Conservation (phyloP, 2,888 invertebrate genomes). For the Psylliodes chrysocephalus region DNA sequence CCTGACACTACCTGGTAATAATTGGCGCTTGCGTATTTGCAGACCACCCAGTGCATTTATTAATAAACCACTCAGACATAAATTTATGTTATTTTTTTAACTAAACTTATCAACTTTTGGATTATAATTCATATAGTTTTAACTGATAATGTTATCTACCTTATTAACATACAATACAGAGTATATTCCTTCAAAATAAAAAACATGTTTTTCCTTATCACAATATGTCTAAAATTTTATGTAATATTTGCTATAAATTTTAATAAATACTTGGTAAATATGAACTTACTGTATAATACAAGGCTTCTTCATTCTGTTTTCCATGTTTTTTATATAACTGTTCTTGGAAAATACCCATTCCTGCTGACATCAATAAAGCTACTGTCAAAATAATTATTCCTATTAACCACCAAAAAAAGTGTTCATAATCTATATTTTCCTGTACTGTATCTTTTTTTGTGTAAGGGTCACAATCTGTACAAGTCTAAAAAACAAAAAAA, state of each 20-base stretch:
- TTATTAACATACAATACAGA: not conserved
- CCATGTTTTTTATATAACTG: constrained; percentile 84
- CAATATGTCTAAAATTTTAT: too few species aligned
- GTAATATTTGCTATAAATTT: too few species aligned
- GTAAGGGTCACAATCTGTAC: constrained; percentile 59
- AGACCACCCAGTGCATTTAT: too few species aligned
- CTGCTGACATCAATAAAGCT: constrained; percentile 91
- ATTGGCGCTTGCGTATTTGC: too few species aligned
- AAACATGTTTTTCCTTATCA: too few species aligned
- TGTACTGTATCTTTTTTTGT: constrained; percentile 59
- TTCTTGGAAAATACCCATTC: constrained; percentile 95
- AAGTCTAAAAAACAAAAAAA: constrained; percentile 48
- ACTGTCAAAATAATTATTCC: constrained; percentile 86
- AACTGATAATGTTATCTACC: too few species aligned
- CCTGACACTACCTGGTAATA: too few species aligned
- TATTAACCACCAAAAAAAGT: constrained; percentile 72
- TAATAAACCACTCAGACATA: too few species aligned
- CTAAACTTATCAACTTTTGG: too few species aligned
- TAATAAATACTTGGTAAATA: too few species aligned
- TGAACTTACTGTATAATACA: constrained; percentile 81
- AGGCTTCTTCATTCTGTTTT: constrained; percentile 90
- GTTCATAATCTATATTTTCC: constrained; percentile 56
- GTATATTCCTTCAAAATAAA: not conserved
- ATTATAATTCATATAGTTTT: too few species aligned
- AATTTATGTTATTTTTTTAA: too few species aligned